Base-by-base conservation (phyloP, 2,113 vertebrate genomes). In the Corapipo altera region DNA sequence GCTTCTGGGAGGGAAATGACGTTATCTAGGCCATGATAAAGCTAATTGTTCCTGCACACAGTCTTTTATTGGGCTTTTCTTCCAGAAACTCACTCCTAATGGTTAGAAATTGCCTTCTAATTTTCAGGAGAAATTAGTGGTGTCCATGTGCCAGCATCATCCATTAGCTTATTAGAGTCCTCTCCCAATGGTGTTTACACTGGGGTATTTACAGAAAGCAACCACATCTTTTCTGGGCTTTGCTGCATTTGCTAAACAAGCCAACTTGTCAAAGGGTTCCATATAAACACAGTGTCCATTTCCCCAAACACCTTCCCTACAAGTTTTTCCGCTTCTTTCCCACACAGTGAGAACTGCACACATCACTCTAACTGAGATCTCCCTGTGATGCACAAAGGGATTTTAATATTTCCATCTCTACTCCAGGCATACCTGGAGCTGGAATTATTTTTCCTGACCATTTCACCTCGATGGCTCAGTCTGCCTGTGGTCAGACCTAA, bases 131-230 rank as follows among this genome's bases (percentile, higher is more conserved):
- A 87, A 91, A 94, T 91, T 66, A 91, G 81, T 5, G 23, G 21
- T 58, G 57, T 70, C 91, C 73, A 6, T 24, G 85, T 79, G 94
- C 91, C 93, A 95, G 85, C 81, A 66, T 1, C 16, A 49, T 65
- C 96, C 94, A 96, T 97, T 95, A 95, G 89, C 84, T 91, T 89
- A 91, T 93, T 70, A 76, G 66, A 46, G 82, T 78, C 80, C 89
- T 65, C 91, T 96, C 91, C 81, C 84, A 65, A 70, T 3, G 23
- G 87, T 89, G 77, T 54, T 91, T 54, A 52, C 4, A 5, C 49
- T 23, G 33, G 39, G 20, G 26, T 92, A 67, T 80, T 92, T 93
- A 96, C 89, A 91, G 80, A 96, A 95, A 92, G 80, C 79, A 91
- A 71, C 65, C 8, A 0, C 69, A 84, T 84, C 72, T 77, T 74